Evolutionary conservation across 2,888 invertebrate genomes (phyloP), one percentile per base, ranked within the genome.

Genomic region (Lasioglossum morio): DNA sequence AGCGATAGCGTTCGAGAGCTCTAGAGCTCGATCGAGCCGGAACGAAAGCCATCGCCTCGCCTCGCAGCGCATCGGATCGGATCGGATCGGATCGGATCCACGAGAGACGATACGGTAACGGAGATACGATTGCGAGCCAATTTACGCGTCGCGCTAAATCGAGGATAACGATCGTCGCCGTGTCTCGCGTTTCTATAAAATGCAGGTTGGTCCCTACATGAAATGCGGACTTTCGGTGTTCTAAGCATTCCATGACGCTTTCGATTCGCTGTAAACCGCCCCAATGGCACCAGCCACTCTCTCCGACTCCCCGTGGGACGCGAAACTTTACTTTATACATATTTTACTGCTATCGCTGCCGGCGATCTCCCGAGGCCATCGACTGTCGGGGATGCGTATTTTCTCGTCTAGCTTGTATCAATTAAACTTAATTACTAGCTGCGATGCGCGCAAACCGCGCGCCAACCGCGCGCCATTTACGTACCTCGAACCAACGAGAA

Each of bases 271-370:
- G n/a, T 53, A 43, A 14, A 43, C 43, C 43, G 2, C 37, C n/a
- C 37, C 53, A 34, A 73, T 37, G 46, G 46, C 12, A 14, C 23
- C 69, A 23, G 16, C 40, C 5, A 23, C 75, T 4, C 30, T 23
- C 43, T 40, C 75, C 53, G 30, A 30, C 27, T 19, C 34, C n/a
- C 57, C 69, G 12, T 23, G 43, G 43, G 43, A 63, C 19, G 69
- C 12, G 14, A 34, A 74, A 79, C 69, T 74, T 80, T 80, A 79
- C 70, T 79, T 60, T 5, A 43, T 73, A n/a, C 40, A 40, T 70
- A 57, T 40, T 82, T 82, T 70, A 80, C 60, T 34, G 82, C 3
- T 80, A 82, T 75, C 80, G 37, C 23, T 27, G 30, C 43, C 34
- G 27, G 48, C 60, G 70, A 82, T 82, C 80, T 75, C 72, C 10